A percentile compares a stretch with the other conserved stretches of the same genome.
phyloP scores from a whole-genome alignment of 2,888 invertebrate genomes.

The Petrolisthes cinctipes region DNA sequence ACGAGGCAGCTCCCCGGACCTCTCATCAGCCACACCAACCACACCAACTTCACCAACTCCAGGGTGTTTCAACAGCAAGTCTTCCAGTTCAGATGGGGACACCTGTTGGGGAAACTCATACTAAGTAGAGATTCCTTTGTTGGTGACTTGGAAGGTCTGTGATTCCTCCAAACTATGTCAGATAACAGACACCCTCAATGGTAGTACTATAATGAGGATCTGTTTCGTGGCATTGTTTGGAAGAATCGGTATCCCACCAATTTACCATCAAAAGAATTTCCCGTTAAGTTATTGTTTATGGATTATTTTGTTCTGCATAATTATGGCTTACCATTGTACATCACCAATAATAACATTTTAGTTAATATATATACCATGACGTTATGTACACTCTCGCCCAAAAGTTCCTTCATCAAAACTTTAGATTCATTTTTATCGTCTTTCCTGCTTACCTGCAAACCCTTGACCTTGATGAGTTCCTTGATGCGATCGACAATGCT shows the following conservation, averaged over 20 bases:
- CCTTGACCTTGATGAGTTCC: conserved; percentile 92
- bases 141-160: background rate
- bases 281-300: background rate
- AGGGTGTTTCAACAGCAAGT: conserved; percentile 79
- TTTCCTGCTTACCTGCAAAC: conserved; percentile 74
- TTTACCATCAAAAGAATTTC: background rate
- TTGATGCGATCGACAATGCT: conserved; percentile 88
- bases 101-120: conserved; percentile 75
- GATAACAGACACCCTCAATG: background rate
- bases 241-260: no score
- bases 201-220: background rate
- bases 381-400: no score
- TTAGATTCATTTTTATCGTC: no score
- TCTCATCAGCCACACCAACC: conserved; percentile 79
- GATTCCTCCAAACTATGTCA: no score
- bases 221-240: no score
- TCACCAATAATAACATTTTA: no score
- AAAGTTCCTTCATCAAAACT: no score
- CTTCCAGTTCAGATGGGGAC: conserved; percentile 89
- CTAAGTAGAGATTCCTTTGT: background rate
- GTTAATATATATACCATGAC: no score
- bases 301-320: no score
- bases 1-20: conserved; percentile 81
- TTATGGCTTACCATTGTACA: no score
- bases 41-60: conserved; percentile 85